phyloP scores from a whole-genome alignment of 2,113 vertebrate genomes.

The Nanorana parkeri region DNA sequence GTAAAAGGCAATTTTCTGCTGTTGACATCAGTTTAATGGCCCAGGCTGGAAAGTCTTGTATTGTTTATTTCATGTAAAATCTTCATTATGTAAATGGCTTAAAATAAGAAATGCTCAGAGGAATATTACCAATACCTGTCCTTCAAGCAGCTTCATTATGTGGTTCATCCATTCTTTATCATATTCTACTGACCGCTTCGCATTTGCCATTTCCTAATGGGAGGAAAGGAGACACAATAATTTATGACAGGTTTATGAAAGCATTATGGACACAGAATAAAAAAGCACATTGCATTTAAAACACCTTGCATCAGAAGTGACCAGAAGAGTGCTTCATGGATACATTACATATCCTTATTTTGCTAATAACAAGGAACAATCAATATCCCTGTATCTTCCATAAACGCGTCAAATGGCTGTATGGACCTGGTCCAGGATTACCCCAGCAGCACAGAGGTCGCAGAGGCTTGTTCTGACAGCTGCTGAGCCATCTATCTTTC shows the following conservation, averaged over 20 bases:
- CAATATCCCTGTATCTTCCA: slow-evolving; percentile 46
- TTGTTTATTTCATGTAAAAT: not conserved
- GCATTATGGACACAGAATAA: slow-evolving; percentile 42
- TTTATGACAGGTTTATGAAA: slow-evolving; percentile 53
- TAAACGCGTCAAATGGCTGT: slow-evolving; percentile 49
- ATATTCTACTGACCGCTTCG: slow-evolving; percentile 69
- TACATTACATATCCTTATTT: slow-evolving; percentile 48
- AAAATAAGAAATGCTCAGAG: not conserved
- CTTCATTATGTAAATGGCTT: not conserved
- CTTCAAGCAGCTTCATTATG: slow-evolving; percentile 82
- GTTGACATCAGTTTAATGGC: no score
- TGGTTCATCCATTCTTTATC: slow-evolving; percentile 83
- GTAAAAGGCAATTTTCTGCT: not conserved
- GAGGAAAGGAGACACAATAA: slow-evolving; percentile 57
- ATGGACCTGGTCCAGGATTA: slow-evolving; percentile 41
- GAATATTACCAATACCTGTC: slow-evolving; percentile 75
- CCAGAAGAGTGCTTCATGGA: slow-evolving; percentile 41
- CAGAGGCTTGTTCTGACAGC: not conserved
- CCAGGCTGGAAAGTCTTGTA: no score
- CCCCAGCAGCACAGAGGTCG: slow-evolving; percentile 31
- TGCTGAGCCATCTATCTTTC: slow-evolving; percentile 31
- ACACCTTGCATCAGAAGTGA: slow-evolving; percentile 51
- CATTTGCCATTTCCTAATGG: slow-evolving; percentile 72
- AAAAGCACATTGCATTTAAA: slow-evolving; percentile 29
- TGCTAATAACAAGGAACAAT: slow-evolving; percentile 55